Base-by-base conservation (phyloP, 2,888 invertebrate genomes). In the Phymatocera aterrima region DNA sequence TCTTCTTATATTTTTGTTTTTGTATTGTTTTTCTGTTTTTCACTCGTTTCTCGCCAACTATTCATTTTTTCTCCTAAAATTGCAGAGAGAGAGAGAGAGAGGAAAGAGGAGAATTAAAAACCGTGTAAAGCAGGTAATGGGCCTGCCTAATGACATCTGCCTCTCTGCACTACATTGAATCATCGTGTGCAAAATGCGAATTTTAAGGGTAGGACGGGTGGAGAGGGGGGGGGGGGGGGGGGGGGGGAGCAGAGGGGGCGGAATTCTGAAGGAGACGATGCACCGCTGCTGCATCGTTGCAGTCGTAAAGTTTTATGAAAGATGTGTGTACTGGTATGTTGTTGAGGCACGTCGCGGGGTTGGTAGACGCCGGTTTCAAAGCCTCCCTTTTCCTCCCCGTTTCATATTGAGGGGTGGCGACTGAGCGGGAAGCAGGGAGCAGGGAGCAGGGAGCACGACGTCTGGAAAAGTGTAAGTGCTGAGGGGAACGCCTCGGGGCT, bases 391-490 rank as follows among this genome's bases (percentile, higher is more conserved):
- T 83, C 84, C 85, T 43, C 43, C 10, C 15, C 8, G 43, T 85
- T 84, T 84, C 84, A 86, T 83, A 84, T 84, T 83, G 84, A 86
- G 85, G 85, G 84, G 84, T 83, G 83, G 83, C 0, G 15, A 43
- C 15, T 12, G 2, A 18, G 64, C 12, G 4, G 57, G 28, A 10
- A 34, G 37, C 64, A 21, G 64, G 51, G 15, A 18, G 4, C 4
- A 15, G 5, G 51, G 51, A 15, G n/a, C 5, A 51, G 4, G 8
- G 4, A 40, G 4, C 4, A 5, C 4, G 84, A 85, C 85, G 86
- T 85, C 84, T 81, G 84, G 83, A 84, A 86, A 84, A 85, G 85
- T 87, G 85, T 85, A 87, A 85, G 86, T 84, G 80, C 82, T 79
- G 81, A n/a, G 80, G 77, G 80, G 77, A 81, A 80, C 82, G 81